Evolutionary conservation across 2,888 invertebrate species (phyloP), one percentile per base, ranked within the genome.

Genomic region (Drosophila siamana): DNA sequence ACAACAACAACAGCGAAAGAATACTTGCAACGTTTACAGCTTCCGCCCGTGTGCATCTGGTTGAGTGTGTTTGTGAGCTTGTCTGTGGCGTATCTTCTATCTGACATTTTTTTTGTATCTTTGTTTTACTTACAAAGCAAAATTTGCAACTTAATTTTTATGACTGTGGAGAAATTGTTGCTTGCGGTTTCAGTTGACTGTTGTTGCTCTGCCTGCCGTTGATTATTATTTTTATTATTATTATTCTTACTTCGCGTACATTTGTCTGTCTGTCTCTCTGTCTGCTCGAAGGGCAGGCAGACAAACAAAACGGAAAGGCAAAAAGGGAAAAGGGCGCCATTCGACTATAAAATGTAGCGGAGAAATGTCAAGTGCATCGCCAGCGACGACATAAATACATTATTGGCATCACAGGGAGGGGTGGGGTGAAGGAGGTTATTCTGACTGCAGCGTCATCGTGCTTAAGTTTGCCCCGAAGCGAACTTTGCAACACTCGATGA

Each of bases 331-430:
- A 83, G 81, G 84, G 86, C 81, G 73, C 72, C 75, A 69, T 65
- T 43, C 62, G 68, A 66, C 68, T 56, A 71, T 78, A 71, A 86
- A 85, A 71, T 73, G 51, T 74, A 71, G 71, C 66, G 84, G 55
- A 72, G 69, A 83, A 88, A 88, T 88, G 88, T 84, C 83, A 84
- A 84, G 88, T 84, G 88, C 86, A 88, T 54, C 59, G 48, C 51
- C 60, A 56, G 44, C 38, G 41, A 63, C 48, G 60, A 60, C 68
- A 73, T 78, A 64, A 74, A 79, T 59, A 62, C 78, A 57, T 62
- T 80, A 78, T 78, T 80, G 69, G 69, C 60, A 56, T 33, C 30
- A 33, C 26, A 13, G 7, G 33, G 30, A n/a, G n/a, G n/a, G n/a
- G n/a, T n/a, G n/a, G n/a, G n/a, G n/a, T n/a, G n/a, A n/a, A n/a